Evolutionary conservation across 2,888 invertebrate species (phyloP).

Genomic region (Scaptomyza flava): DNA sequence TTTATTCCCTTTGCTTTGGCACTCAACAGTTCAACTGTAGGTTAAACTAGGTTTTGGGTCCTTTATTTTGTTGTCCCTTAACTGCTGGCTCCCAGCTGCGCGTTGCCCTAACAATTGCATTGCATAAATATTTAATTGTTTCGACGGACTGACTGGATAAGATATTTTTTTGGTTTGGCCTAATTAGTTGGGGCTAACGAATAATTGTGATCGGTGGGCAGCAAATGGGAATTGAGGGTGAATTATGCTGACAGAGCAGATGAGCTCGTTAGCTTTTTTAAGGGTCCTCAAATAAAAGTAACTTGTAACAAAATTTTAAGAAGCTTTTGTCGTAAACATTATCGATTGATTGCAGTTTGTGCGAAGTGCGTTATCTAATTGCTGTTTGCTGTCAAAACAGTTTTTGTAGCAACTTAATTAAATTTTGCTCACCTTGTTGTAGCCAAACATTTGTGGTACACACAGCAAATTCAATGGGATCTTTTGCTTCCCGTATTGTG

Average conservation of each 20-base stretch:
- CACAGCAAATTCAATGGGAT: conserved; percentile 43
- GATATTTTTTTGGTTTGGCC: conserved; percentile 39
- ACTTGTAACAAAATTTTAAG: background rate
- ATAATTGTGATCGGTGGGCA: conserved; percentile 39
- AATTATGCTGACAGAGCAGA: conserved; percentile 25
- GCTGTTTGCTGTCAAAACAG: conserved; percentile 30
- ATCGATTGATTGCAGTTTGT: background rate
- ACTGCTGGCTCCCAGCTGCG: conserved; percentile 9
- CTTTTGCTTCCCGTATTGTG: conserved; percentile 10
- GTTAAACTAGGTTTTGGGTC: conserved; percentile 48
- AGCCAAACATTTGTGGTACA: conserved; percentile 1
- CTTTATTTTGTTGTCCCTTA: conserved; percentile 17
- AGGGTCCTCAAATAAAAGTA: conserved; percentile 2
- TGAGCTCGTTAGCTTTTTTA: conserved; percentile 21
- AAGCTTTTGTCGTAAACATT: no score
- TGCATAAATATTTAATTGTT: conserved; percentile 70
- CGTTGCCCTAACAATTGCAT: conserved; percentile 41
- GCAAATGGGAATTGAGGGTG: conserved; percentile 6
- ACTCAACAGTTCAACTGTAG: conserved; percentile 44
- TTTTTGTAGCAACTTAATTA: conserved; percentile 46
- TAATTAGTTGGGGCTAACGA: conserved; percentile 58
- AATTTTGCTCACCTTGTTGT: conserved; percentile 26
- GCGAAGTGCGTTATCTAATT: conserved; percentile 5
- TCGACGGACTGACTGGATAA: conserved; percentile 51
- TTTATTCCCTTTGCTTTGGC: background rate